A percentile compares a stretch with the other conserved stretches of the same genome.
Conservation (phyloP, 23 tunicate genomes). For the Ciona savignyi region DNA sequence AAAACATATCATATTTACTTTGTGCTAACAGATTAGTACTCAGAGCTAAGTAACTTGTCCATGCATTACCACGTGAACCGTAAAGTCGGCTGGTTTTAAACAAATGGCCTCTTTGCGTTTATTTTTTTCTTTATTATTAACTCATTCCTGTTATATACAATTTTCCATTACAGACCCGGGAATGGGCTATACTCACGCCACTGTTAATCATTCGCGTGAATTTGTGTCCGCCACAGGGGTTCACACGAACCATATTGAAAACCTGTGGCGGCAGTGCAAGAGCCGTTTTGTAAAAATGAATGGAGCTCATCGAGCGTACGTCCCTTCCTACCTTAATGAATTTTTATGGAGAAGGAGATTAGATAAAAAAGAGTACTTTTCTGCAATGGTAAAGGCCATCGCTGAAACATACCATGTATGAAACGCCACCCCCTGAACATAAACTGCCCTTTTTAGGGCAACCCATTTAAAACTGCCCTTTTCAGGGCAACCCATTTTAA, state of each 20-base stretch:
- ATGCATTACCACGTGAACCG: no score
- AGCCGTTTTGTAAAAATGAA: background rate
- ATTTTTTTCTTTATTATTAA: no score
- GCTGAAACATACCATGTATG: no score
- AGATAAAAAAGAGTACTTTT: conserved; percentile 1
- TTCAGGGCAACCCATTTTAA: no score
- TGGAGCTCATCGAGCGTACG: background rate
- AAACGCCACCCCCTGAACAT: no score
- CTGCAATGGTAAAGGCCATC: background rate
- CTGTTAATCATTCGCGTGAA: conserved; percentile 1
- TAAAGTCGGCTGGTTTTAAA: no score
- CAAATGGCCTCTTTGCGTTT: no score
- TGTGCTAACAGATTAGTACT: background rate
- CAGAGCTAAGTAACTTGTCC: background rate
- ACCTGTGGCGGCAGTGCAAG: no score
- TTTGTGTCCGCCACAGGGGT: conserved; percentile 9
- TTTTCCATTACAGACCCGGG: no score
- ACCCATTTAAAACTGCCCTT: no score
- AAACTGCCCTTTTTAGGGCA: no score
- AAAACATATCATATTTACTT: background rate
- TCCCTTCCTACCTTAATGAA: conserved; percentile 10
- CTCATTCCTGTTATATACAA: no score
- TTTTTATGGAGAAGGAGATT: conserved; percentile 1
- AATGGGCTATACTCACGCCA: conserved; percentile 4
- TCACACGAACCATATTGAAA: conserved; percentile 6